Conservation (phyloP, 1,140 invertebrate species). For the Hormaphis cornu region DNA sequence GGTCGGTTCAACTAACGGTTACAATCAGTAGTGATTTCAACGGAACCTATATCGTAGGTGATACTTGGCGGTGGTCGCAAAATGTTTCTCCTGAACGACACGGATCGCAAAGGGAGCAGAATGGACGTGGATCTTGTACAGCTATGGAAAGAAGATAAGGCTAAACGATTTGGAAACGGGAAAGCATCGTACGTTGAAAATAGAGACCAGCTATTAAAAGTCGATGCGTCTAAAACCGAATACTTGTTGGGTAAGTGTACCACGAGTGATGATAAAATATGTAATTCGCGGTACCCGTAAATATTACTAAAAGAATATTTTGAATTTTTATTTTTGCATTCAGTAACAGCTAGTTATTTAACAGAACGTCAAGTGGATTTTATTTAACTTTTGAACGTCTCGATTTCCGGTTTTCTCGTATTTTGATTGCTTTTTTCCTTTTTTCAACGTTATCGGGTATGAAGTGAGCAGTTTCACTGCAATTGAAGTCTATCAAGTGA, state of each 20-base stretch:
- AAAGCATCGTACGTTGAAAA: slow-evolving; percentile 46
- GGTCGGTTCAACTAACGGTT: no score
- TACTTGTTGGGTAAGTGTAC: slow-evolving; percentile 45
- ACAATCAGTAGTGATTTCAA: no score
- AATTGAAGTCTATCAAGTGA: neutral
- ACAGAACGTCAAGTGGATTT: neutral
- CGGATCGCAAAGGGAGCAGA: slow-evolving; percentile 41
- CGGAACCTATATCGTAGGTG: no score
- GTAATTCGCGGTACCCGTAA: no score
- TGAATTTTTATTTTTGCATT: no score
- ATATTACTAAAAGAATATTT: no score
- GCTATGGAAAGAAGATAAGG: slow-evolving; percentile 48
- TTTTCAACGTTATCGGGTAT: neutral
- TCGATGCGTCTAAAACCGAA: slow-evolving; percentile 47
- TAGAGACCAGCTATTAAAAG: slow-evolving; percentile 44
- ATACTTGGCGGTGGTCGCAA: slow-evolving; percentile 51
- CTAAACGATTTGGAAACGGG: slow-evolving; percentile 37
- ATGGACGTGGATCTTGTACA: slow-evolving; percentile 51
- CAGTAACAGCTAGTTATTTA: no score
- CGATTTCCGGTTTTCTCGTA: neutral
- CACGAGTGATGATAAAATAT: no score
- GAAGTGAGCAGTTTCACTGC: neutral
- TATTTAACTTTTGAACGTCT: no score
- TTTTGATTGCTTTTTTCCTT: neutral
- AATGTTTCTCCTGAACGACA: slow-evolving; percentile 39